These are phyloP conservation scores for Polypterus bichir DNA, from an alignment of 2,113 vertebrate species.

Conservation along the genomic window DNA sequence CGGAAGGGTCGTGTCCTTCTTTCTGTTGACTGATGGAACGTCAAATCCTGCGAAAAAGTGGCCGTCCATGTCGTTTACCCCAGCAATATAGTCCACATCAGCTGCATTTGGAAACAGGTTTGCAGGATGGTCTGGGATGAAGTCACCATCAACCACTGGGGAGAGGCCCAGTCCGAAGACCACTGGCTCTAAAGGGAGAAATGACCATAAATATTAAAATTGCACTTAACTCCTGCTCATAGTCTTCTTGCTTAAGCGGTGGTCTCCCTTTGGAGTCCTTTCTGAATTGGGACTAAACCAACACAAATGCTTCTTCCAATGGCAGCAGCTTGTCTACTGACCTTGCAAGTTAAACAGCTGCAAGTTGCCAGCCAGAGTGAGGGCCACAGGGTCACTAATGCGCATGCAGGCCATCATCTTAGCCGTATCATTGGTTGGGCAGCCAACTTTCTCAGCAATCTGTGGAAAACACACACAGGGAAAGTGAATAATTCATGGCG, in stretches of 20 bases:
- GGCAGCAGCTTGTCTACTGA: constrained; percentile 29
- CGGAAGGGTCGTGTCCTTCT: constrained; percentile 31
- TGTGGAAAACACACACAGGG: constrained; percentile 23
- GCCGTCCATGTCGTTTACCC: constrained; percentile 80
- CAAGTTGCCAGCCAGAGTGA: constrained; percentile 61
- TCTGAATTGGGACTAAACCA: too few relatives aligned
- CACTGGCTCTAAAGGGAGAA: constrained; percentile 45
- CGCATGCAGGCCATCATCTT: constrained; percentile 61
- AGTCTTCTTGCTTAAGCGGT: too few relatives aligned
- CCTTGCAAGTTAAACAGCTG: constrained; percentile 28
- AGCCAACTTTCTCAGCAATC: constrained; percentile 66
- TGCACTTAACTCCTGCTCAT: not conserved
- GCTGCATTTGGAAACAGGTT: constrained; percentile 67
- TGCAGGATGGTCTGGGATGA: constrained; percentile 61
- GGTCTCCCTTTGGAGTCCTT: too few relatives aligned
- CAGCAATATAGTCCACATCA: constrained; percentile 66
- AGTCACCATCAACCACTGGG: constrained; percentile 78
- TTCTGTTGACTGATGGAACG: constrained; percentile 55
- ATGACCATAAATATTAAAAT: not conserved
- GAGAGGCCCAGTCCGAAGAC: constrained; percentile 48
- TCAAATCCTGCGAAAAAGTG: constrained; percentile 63
- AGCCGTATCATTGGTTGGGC: constrained; percentile 38
- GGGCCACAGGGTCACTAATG: constrained; percentile 37
- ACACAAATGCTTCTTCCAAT: too few relatives aligned
- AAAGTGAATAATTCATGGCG: too few relatives aligned